phyloP scores from a whole-genome alignment of 2,888 invertebrate genomes.

The Quadriops clusia region DNA sequence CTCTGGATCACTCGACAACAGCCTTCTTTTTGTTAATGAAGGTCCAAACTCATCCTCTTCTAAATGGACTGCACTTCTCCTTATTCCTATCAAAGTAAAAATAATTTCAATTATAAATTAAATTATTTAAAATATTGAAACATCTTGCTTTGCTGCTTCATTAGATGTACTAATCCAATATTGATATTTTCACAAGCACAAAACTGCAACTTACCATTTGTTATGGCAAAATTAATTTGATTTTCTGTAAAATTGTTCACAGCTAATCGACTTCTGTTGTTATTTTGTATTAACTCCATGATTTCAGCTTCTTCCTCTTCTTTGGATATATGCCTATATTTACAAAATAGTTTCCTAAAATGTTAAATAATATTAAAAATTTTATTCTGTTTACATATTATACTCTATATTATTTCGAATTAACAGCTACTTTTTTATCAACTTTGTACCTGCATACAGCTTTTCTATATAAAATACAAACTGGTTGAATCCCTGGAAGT shows the following conservation, averaged over 20 bases:
- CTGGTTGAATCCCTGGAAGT: constrained; percentile 34
- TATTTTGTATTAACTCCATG: constrained; percentile 29
- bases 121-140: too few relatives aligned
- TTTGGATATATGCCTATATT: constrained; percentile 33
- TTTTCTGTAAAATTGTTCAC: constrained; percentile 11
- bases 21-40: constrained; percentile 31
- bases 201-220: constrained; percentile 3
- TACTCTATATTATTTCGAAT: constrained; percentile 1
- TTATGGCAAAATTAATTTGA: constrained; percentile 7
- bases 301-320: constrained; percentile 35
- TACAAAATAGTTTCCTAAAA: constrained; percentile 27
- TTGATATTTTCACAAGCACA: constrained; percentile 8
- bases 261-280: constrained; percentile 16
- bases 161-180: too few relatives aligned
- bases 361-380: background rate
- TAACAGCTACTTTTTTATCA: background rate
- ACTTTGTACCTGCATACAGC: constrained; percentile 38
- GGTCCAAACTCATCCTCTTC: constrained; percentile 32
- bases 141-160: too few relatives aligned
- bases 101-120: too few relatives aligned
- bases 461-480: constrained; percentile 42
- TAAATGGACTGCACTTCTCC: constrained; percentile 22
- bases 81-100: too few relatives aligned
- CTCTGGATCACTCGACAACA: constrained; percentile 21
- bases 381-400: too few relatives aligned